Percentiles rank a stretch among this genome's conserved stretches.
Conservation (phyloP, 2,113 vertebrate species). For the Furnarius figulus region DNA sequence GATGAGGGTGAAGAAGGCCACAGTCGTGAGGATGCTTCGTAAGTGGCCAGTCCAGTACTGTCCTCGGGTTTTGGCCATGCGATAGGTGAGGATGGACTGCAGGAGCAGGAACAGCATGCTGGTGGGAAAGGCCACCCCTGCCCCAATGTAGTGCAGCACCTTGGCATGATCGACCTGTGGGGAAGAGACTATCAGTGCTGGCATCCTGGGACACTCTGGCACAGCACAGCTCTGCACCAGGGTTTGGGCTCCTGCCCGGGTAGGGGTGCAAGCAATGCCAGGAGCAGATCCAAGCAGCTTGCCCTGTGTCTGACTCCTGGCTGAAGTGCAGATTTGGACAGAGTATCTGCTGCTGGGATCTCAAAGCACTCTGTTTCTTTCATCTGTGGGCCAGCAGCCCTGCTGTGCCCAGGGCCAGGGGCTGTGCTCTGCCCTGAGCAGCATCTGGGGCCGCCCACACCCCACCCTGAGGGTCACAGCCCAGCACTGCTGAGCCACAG, state of each 20-base stretch:
- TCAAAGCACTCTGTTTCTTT: background rate
- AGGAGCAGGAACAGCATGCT: slow-evolving; percentile 87
- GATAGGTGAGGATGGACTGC: slow-evolving; percentile 86
- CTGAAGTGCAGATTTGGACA: background rate
- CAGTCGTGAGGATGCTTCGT: slow-evolving; percentile 74
- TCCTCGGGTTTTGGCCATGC: slow-evolving; percentile 82
- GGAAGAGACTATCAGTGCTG: background rate
- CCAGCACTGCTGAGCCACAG: accelerated
- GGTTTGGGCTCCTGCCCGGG: background rate
- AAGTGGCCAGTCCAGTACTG: slow-evolving; percentile 82
- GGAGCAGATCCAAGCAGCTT: background rate
- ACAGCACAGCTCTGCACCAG: background rate
- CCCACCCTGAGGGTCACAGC: background rate
- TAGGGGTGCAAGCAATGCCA: background rate
- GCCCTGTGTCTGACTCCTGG: background rate
- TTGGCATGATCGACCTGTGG: slow-evolving; percentile 85
- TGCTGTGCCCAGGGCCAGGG: background rate
- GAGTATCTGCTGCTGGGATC: background rate
- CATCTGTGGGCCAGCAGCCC: background rate
- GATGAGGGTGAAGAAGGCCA: slow-evolving; percentile 81
- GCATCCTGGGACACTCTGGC: background rate
- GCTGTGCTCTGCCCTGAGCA: background rate
- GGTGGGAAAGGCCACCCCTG: slow-evolving; percentile 85
- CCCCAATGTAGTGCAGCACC: slow-evolving; percentile 86
- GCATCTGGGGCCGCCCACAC: background rate